These are phyloP conservation scores for Lepus europaeus DNA, from an alignment of 2,113 vertebrate genomes.

Conservation along the genomic window DNA sequence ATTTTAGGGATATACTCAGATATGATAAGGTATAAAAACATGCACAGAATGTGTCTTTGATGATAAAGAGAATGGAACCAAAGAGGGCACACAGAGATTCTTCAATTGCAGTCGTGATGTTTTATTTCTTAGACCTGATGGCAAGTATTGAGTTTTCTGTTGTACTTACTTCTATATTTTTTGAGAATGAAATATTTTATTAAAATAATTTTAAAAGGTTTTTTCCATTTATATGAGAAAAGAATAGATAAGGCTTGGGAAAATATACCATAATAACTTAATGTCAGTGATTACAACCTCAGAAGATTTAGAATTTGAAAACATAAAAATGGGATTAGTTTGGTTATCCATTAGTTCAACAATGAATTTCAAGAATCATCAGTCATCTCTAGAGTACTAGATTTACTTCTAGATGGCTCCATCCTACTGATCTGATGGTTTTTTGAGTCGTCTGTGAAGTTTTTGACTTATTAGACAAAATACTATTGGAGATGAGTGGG, in stretches of 20 bases:
- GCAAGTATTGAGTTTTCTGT: neutral
- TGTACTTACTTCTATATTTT: slow-evolving; percentile 8
- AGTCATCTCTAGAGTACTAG: neutral
- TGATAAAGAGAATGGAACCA: neutral
- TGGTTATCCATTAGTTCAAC: neutral
- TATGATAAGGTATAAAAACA: neutral
- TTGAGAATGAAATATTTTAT: slow-evolving; percentile 29
- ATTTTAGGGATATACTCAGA: neutral
- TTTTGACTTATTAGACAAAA: neutral
- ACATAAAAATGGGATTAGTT: neutral
- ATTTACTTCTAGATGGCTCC: neutral
- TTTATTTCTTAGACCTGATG: neutral
- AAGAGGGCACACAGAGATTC: neutral
- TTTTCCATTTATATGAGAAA: neutral
- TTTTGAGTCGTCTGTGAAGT: neutral
- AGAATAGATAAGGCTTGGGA: neutral
- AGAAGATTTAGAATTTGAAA: slow-evolving; percentile 27
- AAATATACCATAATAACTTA: neutral
- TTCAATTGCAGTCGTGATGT: neutral
- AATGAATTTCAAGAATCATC: slow-evolving; percentile 42
- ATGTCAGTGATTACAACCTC: neutral
- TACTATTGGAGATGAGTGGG: neutral
- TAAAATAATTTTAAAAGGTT: neutral
- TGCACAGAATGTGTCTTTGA: neutral
- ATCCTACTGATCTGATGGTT: neutral